Evolutionary conservation across 2,113 vertebrate species (phyloP).

Genomic region (Anoura caudifer): DNA sequence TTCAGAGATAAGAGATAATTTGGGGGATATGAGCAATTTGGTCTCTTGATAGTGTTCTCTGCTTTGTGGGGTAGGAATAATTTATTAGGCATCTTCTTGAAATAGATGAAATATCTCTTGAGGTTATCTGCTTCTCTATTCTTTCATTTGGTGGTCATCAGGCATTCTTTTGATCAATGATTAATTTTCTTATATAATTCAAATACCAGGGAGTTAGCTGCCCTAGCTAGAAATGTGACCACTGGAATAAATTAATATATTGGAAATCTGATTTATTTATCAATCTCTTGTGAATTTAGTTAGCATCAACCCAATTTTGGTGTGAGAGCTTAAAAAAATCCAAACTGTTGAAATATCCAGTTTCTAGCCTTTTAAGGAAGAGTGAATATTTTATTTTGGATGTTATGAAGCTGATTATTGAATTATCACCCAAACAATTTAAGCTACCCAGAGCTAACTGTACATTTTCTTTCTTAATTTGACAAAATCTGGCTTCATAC

Average conservation of each 20-base stretch:
- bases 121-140: slow-evolving; percentile 7
- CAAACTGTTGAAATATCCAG: background rate
- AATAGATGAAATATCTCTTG: slow-evolving; percentile 2
- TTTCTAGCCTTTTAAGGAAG: background rate
- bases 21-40: background rate
- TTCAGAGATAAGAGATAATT: slow-evolving; percentile 1
- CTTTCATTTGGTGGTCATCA: slow-evolving; percentile 24
- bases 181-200: slow-evolving; percentile 46
- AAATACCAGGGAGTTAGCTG: slow-evolving; percentile 23
- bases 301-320: background rate
- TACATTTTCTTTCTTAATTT: background rate
- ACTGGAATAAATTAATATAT: slow-evolving; percentile 37
- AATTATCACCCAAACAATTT: background rate
- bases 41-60: background rate
- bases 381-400: background rate
- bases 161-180: slow-evolving; percentile 56
- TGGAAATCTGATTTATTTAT: slow-evolving; percentile 54
- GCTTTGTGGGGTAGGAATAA: slow-evolving; percentile 8
- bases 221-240: background rate
- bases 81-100: slow-evolving; percentile 15
- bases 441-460: background rate
- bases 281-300: slow-evolving; percentile 15
- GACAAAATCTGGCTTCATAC: background rate
- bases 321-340: background rate
- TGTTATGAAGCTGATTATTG: background rate